Percentiles rank a stretch among this genome's conserved stretches.
These are phyloP conservation scores for Vicugna pacos DNA, from an alignment of 2,113 vertebrate genomes.

Conservation along the genomic window DNA sequence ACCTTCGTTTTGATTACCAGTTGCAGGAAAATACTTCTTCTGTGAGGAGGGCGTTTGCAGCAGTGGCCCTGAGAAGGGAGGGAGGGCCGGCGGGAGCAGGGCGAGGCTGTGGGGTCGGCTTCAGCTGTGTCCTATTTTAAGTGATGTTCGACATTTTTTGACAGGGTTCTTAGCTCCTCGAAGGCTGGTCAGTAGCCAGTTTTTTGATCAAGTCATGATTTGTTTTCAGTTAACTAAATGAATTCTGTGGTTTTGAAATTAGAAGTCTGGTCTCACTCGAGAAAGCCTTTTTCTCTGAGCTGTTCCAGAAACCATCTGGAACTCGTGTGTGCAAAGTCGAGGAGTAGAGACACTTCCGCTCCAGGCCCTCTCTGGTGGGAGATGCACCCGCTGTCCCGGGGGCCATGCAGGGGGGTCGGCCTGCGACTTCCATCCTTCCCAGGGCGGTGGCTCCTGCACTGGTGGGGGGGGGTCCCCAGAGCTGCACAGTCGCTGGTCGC, in stretches of 20 bases:
- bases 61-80: too few species aligned
- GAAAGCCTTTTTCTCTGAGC: constrained; percentile 58
- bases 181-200: accelerated
- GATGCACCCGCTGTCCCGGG: too few species aligned
- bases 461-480: too few species aligned
- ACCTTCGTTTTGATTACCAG: neutral
- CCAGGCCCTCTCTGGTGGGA: accelerated
- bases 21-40: neutral
- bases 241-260: neutral
- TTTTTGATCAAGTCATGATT: neutral
- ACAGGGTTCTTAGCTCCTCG: neutral
- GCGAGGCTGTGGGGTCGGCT: neutral
- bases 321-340: constrained; percentile 60
- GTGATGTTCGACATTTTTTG: neutral
- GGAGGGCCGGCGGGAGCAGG: too few species aligned
- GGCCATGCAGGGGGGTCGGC: too few species aligned
- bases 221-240: neutral
- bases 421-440: too few species aligned
- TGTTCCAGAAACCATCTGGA: constrained; percentile 86
- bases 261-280: constrained; percentile 2
- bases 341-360: neutral
- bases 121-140: neutral
- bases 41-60: neutral
- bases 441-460: too few species aligned
- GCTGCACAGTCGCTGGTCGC: too few species aligned